Evolutionary conservation across 2,113 vertebrate species (phyloP), one percentile per base, ranked within the genome.

Genomic region (Globicephala melas): DNA sequence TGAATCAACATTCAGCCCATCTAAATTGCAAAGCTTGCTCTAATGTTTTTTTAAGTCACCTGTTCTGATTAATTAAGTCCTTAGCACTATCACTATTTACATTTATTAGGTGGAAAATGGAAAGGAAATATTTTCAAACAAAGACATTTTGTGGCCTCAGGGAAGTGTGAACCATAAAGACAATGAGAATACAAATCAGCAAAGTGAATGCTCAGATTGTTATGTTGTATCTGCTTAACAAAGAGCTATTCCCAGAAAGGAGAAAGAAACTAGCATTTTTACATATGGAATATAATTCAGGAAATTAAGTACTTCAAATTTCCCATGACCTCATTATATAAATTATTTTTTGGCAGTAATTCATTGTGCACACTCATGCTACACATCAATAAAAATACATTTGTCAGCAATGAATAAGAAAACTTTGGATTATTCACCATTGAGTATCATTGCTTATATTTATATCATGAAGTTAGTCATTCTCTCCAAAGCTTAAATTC

Each of bases 41-140:
- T 80, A 58, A 73, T 55, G 33, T 55, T 71, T 73, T 62, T 76
- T 74, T 8, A 79, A 41, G 8, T 68, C 77, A 87, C 15, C 58
- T 95, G 23, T 73, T 96, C 23, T 53, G 67, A 83, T 87, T 81
- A 63, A 81, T 80, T 82, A 84, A 83, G 41, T 88, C 63, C 25
- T 96, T 87, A 31, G 1, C 21, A 44, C 2, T 60, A 47, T 18
- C 38, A 76, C n/a, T 55, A 18, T 65, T 88, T 89, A 82, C n/a
- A 94, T 73, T 73, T 80, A 93, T 76, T 5, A 38, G 33, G 33
- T 8, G 77, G 71, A 73, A 92, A 91, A 23, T 63, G 8, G 25
- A 95, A 86, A 88, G 11, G 1, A 95, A 94, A 68, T 68, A 1
- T 88, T 81, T 92, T 62, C n/a, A 74, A 82, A 96, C n/a, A 92